Evolutionary conservation across 2,797 vertebrate species (phyloP).

Genomic region (Lacerta agilis): DNA sequence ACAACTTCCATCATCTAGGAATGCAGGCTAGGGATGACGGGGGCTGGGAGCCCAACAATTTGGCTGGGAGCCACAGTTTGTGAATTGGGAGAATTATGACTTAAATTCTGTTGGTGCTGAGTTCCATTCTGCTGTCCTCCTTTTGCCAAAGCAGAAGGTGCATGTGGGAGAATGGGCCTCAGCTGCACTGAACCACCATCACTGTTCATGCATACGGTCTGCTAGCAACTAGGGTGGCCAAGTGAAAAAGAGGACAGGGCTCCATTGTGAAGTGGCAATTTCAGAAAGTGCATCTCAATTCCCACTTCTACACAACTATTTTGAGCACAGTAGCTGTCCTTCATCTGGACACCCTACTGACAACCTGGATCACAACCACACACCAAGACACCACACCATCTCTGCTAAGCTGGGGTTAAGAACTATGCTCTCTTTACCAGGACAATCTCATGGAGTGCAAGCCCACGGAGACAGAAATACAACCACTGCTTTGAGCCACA

Average conservation of each 20-base stretch:
- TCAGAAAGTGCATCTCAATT: no score
- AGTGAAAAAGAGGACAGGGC: no score
- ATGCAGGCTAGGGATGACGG: neutral
- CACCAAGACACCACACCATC: neutral
- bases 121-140: neutral
- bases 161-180: neutral
- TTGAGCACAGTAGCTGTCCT: no score
- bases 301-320: no score
- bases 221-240: no score
- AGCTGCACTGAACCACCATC: no score
- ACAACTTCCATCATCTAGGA: neutral
- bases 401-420: neutral
- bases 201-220: no score
- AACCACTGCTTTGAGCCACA: neutral
- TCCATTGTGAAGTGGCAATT: no score
- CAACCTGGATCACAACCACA: neutral
- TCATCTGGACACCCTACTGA: no score
- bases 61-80: neutral
- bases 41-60: neutral
- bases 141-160: neutral
- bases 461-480: neutral
- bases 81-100: neutral
- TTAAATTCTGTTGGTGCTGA: neutral
- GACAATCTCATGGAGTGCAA: no score
- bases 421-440: neutral